A percentile compares a stretch with the other conserved stretches of the same genome.
These are phyloP conservation scores for Caenorhabditis inopinata DNA, from an alignment of 1,140 invertebrate genomes.

Conservation along the genomic window DNA sequence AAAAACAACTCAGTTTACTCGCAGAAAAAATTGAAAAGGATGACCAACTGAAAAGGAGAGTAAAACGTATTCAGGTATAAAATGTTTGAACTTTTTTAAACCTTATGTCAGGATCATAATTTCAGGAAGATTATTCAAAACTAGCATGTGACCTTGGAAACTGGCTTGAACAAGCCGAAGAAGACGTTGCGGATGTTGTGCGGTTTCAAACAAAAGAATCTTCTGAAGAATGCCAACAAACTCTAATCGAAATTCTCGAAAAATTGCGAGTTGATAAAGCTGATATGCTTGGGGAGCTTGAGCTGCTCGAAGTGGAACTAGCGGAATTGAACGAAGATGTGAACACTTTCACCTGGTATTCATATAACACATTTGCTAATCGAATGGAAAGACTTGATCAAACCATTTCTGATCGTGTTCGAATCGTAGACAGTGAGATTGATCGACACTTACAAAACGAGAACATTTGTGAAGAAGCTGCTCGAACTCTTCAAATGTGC, in stretches of 20 bases:
- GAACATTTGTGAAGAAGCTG: neutral
- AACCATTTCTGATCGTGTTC: neutral
- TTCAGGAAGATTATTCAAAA: neutral
- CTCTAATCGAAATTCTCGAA: neutral
- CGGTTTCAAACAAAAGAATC: conserved; percentile 3
- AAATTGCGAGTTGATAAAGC: neutral
- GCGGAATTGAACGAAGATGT: conserved; percentile 3
- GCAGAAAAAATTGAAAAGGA: neutral
- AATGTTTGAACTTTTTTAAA: neutral
- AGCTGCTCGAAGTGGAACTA: neutral
- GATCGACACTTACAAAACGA: neutral
- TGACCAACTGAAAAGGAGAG: neutral
- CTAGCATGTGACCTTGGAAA: conserved; percentile 2
- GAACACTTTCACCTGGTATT: conserved; percentile 12
- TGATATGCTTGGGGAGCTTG: neutral
- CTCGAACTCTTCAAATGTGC: neutral
- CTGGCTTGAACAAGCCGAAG: conserved; percentile 3
- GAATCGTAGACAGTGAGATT: neutral
- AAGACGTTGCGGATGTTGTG: neutral
- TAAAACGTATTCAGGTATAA: neutral
- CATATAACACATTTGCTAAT: neutral
- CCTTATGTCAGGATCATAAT: neutral
- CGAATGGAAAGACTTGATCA: conserved; percentile 15
- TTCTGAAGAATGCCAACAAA: neutral
- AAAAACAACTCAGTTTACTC: neutral